Evolutionary conservation across 1,140 invertebrate species (phyloP), one percentile per base, ranked within the genome.

Genomic region (Mactra quadrangularis): DNA sequence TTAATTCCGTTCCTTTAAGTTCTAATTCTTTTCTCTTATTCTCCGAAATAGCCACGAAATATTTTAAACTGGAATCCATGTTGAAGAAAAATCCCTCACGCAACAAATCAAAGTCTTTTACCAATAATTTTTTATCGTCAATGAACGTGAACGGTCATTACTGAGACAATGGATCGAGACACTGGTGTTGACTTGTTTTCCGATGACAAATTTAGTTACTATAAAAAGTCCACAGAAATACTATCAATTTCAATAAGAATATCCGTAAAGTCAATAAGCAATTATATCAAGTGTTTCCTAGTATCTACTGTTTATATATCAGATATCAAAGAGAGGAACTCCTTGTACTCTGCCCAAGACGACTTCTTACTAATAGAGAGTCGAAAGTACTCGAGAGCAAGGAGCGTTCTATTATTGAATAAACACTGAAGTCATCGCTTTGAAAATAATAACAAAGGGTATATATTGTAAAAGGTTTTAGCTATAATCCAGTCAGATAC

Each of bases 11-110:
- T 17, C 47, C 35, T 15, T 38, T 59, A 29, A 82, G 45, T 35
- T 82, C 70, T 1, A 52, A 17, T 50, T 82, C 68, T 62, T 75
- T 74, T 22, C 59, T 33, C 55, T 82, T 82, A 33, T 82, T 82
- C 38, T 82, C 79, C 45, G 79, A 62, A 35, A 82, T 75, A 3
- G 79, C 79, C 3, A 53, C 47, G 55, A 82, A 82, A 72, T 82
- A 82, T 41, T 62, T 60, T 13, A 82, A 31, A 53, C 59, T 71
- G 1, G 70, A 38, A 31, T 82, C 79, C 78, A 60, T 60, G 41
- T 52, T 81, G 0, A n/a, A n/a, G n/a, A n/a, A n/a, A n/a, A n/a
- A n/a, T 74, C 55, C 3, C 70, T 35, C 38, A 19, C 29, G 31
- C 1, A 22, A 9, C 35, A 29, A 6, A 13, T 22, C 15, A 22